phyloP scores from a whole-genome alignment of 1,140 invertebrate genomes.

The Lordiphosa collinella region DNA sequence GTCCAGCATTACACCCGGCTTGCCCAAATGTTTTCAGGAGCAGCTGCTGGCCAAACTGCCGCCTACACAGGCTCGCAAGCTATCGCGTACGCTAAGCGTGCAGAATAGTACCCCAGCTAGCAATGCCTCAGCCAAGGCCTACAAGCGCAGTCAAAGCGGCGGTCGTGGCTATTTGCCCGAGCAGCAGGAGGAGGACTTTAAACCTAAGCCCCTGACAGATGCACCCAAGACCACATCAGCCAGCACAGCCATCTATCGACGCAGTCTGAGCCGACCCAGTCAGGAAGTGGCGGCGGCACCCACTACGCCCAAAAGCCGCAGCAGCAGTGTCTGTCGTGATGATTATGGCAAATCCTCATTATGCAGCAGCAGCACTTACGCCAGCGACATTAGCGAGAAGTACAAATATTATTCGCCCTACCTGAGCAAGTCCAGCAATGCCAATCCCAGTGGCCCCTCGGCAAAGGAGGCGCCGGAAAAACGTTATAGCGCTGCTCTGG shows the following conservation, averaged over 20 bases:
- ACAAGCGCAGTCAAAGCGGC: constrained; percentile 76
- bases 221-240: constrained; percentile 52
- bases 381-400: constrained; percentile 72
- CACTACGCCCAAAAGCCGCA: constrained; percentile 46
- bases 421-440: constrained; percentile 60
- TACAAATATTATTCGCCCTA: constrained; percentile 79
- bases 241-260: constrained; percentile 53
- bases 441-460: constrained; percentile 28
- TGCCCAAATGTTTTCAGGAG: constrained; percentile 84
- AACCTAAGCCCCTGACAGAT: constrained; percentile 34
- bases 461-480: constrained; percentile 37
- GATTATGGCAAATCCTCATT: constrained; percentile 65
- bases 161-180: constrained; percentile 50
- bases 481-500: constrained; percentile 54
- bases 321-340: constrained; percentile 67
- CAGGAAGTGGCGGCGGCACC: background rate
- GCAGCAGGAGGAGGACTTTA: constrained; percentile 26
- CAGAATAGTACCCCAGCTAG: constrained; percentile 53
- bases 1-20: constrained; percentile 83
- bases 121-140: constrained; percentile 36
- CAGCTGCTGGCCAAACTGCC: constrained; percentile 84
- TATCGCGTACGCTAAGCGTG: constrained; percentile 83
- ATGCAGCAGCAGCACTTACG: constrained; percentile 53
- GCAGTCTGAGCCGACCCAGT: constrained; percentile 56
- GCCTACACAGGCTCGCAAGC: constrained; percentile 82